These are phyloP conservation scores for Odontamblyopus lacepedii DNA, from an alignment of 2,797 vertebrate genomes.

Conservation along the genomic window DNA sequence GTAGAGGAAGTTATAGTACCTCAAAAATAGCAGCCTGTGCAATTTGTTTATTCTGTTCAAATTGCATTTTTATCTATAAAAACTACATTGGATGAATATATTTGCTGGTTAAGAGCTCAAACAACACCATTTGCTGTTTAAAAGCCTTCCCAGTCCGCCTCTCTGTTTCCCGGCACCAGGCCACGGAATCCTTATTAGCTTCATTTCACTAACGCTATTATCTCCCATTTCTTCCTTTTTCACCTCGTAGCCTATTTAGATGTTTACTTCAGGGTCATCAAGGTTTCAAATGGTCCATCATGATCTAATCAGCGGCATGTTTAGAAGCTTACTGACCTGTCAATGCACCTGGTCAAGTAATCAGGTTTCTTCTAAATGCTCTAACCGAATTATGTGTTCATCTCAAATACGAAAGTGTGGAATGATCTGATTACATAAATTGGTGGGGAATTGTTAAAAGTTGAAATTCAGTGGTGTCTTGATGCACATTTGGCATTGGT, in stretches of 20 bases:
- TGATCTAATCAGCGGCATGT: constrained; percentile 9
- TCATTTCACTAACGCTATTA: not conserved
- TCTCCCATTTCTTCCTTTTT: constrained; percentile 2
- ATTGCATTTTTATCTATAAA: not conserved
- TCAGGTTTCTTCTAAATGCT: constrained; percentile 38
- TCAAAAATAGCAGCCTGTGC: too few species aligned
- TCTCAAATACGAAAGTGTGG: constrained; percentile 38
- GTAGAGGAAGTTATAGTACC: too few species aligned
- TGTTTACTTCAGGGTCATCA: not conserved
- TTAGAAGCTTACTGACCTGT: constrained; percentile 4
- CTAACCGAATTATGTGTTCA: constrained; percentile 43
- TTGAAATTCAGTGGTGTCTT: constrained; percentile 30
- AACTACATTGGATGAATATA: not conserved
- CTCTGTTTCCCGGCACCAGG: constrained; percentile 6
- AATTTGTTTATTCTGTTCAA: too few species aligned
- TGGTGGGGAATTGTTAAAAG: constrained; percentile 28
- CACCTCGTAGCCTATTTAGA: not conserved
- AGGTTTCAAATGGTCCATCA: not conserved
- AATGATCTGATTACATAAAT: constrained; percentile 44
- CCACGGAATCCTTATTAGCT: not conserved
- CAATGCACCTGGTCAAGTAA: constrained; percentile 22
- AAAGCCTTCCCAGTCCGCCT: constrained; percentile 9
- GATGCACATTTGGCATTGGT: constrained; percentile 34
- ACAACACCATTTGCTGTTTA: constrained; percentile 44
- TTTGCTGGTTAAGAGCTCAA: constrained; percentile 37